Evolutionary conservation across 2,113 vertebrate genomes (phyloP).

Genomic region (Corythoichthys haematopterus): DNA sequence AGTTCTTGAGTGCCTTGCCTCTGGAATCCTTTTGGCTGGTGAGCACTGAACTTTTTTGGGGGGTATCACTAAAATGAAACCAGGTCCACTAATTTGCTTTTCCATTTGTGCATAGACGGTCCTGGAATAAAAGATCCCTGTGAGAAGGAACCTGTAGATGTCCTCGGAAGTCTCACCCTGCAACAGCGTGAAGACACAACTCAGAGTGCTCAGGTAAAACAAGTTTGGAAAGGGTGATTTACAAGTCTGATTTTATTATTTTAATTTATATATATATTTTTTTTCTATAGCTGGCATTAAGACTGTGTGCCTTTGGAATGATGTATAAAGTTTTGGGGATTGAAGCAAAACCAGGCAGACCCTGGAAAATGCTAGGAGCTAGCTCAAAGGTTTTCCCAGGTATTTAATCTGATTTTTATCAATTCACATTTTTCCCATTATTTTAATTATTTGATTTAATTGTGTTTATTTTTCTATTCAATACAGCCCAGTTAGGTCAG

Average conservation of each 20-base stretch:
- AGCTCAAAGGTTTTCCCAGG: conserved; percentile 55
- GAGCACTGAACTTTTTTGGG: conserved; percentile 10
- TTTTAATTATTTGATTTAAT: background rate
- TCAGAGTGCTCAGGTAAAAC: conserved; percentile 84
- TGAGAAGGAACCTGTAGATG: conserved; percentile 86
- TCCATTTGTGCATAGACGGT: conserved; percentile 62
- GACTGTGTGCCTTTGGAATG: conserved; percentile 90
- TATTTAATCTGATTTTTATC: conserved; percentile 3
- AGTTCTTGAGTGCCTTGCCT: conserved; percentile 90
- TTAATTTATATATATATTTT: background rate
- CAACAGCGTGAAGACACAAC: conserved; percentile 96
- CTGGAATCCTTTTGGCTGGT: conserved; percentile 94
- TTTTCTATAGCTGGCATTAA: conserved; percentile 79
- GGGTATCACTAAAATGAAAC: background rate
- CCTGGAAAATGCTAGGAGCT: conserved; percentile 74
- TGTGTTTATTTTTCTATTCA: background rate
- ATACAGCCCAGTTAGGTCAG: conserved; percentile 76
- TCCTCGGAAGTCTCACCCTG: conserved; percentile 75
- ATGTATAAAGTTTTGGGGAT: conserved; percentile 92
- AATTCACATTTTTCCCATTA: background rate
- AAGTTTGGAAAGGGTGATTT: too few relatives aligned
- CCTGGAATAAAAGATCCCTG: conserved; percentile 93
- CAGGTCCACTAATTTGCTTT: background rate
- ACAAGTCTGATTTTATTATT: too few relatives aligned
- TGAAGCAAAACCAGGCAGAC: conserved; percentile 81